Evolutionary conservation across 1,140 invertebrate genomes (phyloP).

Genomic region (Heliconius himera): DNA sequence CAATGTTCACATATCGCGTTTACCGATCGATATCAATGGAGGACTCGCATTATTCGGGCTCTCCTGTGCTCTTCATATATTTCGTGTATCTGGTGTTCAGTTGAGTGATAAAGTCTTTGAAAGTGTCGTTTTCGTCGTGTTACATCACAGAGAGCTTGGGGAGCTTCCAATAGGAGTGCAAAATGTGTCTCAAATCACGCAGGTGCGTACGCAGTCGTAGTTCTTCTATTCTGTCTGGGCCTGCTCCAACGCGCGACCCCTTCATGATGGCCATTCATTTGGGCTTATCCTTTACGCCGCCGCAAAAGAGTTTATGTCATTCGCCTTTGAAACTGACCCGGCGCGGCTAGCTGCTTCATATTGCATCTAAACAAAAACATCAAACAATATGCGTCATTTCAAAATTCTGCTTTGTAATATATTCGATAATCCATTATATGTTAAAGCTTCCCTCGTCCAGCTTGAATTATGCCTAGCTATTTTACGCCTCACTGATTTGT

Average conservation of each 20-base stretch:
- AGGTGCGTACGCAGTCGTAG: constrained; percentile 95
- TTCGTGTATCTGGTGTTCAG: constrained; percentile 71
- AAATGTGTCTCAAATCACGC: constrained; percentile 86
- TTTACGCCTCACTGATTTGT: constrained; percentile 21
- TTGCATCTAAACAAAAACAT: constrained; percentile 73
- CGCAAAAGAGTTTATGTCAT: constrained; percentile 80
- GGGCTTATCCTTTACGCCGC: constrained; percentile 81
- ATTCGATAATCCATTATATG: constrained; percentile 16
- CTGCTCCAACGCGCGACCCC: constrained; percentile 85
- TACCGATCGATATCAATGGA: constrained; percentile 82
- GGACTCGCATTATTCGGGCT: constrained; percentile 78
- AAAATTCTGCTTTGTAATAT: constrained; percentile 30
- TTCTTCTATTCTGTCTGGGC: constrained; percentile 91
- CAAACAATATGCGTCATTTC: constrained; percentile 60
- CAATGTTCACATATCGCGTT: constrained; percentile 75
- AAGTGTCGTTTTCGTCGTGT: constrained; percentile 74
- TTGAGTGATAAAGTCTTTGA: constrained; percentile 71
- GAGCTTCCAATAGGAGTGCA: constrained; percentile 72
- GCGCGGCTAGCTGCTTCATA: constrained; percentile 58
- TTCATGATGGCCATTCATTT: constrained; percentile 82
- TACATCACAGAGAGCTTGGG: constrained; percentile 77
- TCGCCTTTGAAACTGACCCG: constrained; percentile 70
- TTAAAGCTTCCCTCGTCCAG: constrained; percentile 28
- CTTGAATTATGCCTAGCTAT: constrained; percentile 25
- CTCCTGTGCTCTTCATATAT: constrained; percentile 68